Evolutionary conservation across 2,113 vertebrate species (phyloP).

Genomic region (Xiphophorus couchianus): DNA sequence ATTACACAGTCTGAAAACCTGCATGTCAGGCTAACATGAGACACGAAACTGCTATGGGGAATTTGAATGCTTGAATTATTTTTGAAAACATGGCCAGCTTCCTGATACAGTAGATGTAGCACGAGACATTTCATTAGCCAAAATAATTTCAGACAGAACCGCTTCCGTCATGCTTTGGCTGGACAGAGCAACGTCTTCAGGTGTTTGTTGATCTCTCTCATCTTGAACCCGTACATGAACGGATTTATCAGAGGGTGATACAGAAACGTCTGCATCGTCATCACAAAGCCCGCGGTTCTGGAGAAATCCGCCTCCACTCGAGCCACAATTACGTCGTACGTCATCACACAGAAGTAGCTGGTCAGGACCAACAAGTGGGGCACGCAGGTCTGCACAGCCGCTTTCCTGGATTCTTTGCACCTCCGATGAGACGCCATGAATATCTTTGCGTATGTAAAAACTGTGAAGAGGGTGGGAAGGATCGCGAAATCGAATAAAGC

Average conservation of each 20-base stretch:
- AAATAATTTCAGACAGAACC: neutral
- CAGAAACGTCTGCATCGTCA: constrained; percentile 21
- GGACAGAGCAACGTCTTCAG: neutral
- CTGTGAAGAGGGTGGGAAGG: neutral
- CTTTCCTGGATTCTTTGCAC: constrained; percentile 9
- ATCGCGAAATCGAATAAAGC: rapidly evolving
- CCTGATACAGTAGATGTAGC: too few relatives aligned
- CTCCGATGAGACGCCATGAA: neutral
- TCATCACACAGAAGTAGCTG: neutral
- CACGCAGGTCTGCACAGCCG: constrained; percentile 29
- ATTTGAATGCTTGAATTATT: too few relatives aligned
- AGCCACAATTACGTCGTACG: constrained; percentile 3
- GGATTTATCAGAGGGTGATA: constrained; percentile 32
- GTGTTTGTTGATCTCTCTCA: constrained; percentile 22
- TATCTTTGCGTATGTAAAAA: constrained; percentile 27
- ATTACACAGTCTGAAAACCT: too few relatives aligned
- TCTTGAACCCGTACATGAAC: constrained; percentile 18
- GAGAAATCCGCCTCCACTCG: constrained; percentile 1
- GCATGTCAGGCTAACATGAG: too few relatives aligned
- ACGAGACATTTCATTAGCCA: too few relatives aligned
- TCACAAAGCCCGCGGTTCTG: constrained; percentile 3
- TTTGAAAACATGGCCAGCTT: too few relatives aligned
- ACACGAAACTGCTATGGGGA: too few relatives aligned
- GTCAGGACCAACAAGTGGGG: constrained; percentile 40
- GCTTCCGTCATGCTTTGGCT: neutral